Conservation (phyloP, 2,797 vertebrate genomes). For the Esox lucius region DNA sequence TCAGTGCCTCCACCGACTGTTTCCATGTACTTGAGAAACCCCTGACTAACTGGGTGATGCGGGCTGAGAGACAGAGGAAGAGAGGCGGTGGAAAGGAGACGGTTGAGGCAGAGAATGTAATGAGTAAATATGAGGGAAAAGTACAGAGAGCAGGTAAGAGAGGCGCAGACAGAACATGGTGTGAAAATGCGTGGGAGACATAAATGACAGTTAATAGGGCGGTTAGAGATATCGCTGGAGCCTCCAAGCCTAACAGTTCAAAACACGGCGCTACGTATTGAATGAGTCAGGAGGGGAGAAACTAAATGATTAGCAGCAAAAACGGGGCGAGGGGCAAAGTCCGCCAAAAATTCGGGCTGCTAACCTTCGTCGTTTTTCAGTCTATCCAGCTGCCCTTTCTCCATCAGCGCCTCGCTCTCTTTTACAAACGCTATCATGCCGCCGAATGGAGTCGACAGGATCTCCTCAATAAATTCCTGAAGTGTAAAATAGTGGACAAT, state of each 20-base stretch:
- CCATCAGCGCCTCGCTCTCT: slow-evolving; percentile 86
- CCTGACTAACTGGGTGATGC: slow-evolving; percentile 85
- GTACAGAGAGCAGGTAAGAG: too few species aligned
- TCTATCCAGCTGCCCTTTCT: slow-evolving; percentile 86
- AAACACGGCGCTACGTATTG: background rate
- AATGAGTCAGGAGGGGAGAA: background rate
- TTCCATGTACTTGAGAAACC: slow-evolving; percentile 89
- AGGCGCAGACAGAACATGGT: background rate
- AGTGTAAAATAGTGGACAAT: background rate
- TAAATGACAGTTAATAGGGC: background rate
- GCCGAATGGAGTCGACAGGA: slow-evolving; percentile 86
- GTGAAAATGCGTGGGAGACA: background rate
- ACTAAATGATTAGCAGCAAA: background rate
- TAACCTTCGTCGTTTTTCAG: slow-evolving; percentile 89
- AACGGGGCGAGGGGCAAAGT: background rate
- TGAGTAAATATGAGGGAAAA: too few species aligned
- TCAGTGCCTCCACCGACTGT: slow-evolving; percentile 86
- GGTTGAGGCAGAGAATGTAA: background rate
- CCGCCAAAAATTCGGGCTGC: background rate
- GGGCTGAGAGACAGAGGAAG: slow-evolving; percentile 59
- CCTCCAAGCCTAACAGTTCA: background rate
- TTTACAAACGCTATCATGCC: slow-evolving; percentile 93
- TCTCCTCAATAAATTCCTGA: slow-evolving; percentile 93
- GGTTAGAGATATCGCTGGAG: background rate
- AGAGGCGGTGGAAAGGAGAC: background rate